These are phyloP conservation scores for Thalassarche chlororhynchos DNA, from an alignment of 2,113 vertebrate genomes.

Conservation along the genomic window DNA sequence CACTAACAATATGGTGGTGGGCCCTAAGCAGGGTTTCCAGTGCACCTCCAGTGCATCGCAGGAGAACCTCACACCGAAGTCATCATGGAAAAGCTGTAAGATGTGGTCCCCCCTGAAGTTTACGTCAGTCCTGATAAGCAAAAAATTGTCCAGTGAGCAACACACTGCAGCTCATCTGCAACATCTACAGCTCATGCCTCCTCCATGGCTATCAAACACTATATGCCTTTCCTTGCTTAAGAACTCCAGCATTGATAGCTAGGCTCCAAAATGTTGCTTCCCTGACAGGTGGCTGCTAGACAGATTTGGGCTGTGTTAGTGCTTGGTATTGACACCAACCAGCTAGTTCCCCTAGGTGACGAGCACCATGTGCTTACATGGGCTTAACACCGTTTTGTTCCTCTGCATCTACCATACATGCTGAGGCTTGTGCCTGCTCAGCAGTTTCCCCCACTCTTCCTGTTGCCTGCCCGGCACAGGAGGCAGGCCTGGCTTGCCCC, in stretches of 20 bases:
- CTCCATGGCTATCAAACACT: background rate
- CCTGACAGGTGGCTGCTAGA: background rate
- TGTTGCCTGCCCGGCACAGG: rapidly evolving
- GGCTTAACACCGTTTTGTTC: background rate
- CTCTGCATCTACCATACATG: background rate
- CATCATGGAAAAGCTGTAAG: background rate
- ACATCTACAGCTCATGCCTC: background rate
- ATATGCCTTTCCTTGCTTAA: background rate
- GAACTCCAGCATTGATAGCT: background rate
- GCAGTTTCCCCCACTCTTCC: background rate
- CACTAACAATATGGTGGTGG: too few species aligned
- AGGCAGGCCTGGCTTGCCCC: background rate
- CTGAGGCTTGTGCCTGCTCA: background rate
- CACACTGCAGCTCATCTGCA: background rate
- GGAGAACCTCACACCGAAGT: background rate
- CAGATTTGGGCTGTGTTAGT: background rate
- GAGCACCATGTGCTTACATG: rapidly evolving
- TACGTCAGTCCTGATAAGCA: background rate
- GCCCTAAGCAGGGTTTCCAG: background rate
- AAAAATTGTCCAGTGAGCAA: background rate
- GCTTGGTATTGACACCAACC: background rate
- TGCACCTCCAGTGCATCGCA: background rate
- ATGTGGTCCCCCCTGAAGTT: background rate
- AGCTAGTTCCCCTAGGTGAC: background rate
- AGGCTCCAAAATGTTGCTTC: background rate